Evolutionary conservation across 2,797 vertebrate species (phyloP).

Genomic region (Vultur gryphus): DNA sequence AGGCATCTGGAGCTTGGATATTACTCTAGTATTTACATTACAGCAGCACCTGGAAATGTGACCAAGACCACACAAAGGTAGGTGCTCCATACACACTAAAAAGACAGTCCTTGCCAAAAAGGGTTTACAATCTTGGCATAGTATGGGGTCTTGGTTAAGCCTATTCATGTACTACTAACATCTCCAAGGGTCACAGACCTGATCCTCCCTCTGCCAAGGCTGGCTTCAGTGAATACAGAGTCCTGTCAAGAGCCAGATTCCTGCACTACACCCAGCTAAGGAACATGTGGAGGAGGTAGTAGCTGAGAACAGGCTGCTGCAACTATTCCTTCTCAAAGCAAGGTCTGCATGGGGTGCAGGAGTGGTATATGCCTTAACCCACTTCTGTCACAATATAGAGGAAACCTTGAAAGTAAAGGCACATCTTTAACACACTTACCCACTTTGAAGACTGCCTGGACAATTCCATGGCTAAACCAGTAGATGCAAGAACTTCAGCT

Average conservation of each 20-base stretch:
- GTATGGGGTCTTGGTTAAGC: not conserved
- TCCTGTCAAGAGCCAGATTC: not conserved
- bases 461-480: not conserved
- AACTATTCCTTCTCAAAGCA: not conserved
- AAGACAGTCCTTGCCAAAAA: not conserved
- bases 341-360: not conserved
- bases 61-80: not conserved
- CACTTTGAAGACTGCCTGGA: not conserved
- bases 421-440: not conserved
- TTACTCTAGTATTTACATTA: slow-evolving; percentile 17
- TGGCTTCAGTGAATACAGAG: not conserved
- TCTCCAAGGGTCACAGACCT: not conserved
- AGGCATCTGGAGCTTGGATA: not conserved
- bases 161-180: not conserved
- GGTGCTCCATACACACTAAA: not conserved
- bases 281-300: rapidly evolving
- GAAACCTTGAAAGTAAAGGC: not conserved
- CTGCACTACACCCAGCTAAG: not conserved
- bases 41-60: not conserved
- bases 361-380: not conserved
- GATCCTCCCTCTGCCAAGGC: not conserved
- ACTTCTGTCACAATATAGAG: not conserved
- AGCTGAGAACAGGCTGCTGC: not conserved
- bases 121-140: not conserved
- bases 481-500: not conserved